Conservation (phyloP, 2,888 invertebrate species). For the Entomobrya proxima region DNA sequence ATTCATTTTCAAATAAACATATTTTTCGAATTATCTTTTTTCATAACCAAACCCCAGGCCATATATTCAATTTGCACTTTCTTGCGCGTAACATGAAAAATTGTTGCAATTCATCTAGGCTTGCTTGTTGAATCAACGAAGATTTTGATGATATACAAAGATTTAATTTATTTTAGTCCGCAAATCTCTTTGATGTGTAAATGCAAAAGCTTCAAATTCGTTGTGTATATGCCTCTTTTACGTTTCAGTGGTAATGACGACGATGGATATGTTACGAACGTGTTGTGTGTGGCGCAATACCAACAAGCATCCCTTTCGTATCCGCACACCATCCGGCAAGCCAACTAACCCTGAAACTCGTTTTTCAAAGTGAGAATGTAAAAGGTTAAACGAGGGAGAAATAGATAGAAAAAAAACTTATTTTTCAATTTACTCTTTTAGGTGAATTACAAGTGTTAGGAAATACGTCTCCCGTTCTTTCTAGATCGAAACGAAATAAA, state of each 20-base stretch:
- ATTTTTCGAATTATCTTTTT: too few relatives aligned
- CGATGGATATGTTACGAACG: not conserved
- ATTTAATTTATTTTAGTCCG: slow-evolving; percentile 20
- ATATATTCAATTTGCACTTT: too few relatives aligned
- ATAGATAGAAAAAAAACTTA: slow-evolving; percentile 41
- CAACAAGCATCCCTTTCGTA: not conserved
- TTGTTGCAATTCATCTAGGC: not conserved
- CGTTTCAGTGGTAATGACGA: not conserved
- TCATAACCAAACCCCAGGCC: too few relatives aligned
- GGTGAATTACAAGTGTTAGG: slow-evolving; percentile 52
- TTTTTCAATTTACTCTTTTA: slow-evolving; percentile 50
- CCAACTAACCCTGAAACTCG: not conserved
- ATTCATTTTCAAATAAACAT: too few relatives aligned
- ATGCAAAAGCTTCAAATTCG: too few relatives aligned
- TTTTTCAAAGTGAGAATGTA: slow-evolving; percentile 15
- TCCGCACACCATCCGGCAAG: not conserved
- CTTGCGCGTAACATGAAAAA: not conserved
- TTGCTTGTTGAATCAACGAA: not conserved
- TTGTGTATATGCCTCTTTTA: not conserved
- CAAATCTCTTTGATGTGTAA: slow-evolving; percentile 2
- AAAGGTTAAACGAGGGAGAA: slow-evolving; percentile 45
- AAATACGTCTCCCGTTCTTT: slow-evolving; percentile 42
- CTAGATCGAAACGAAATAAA: not conserved
- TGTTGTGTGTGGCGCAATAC: not conserved
- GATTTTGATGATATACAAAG: not conserved